phyloP scores from a whole-genome alignment of 2,797 vertebrate genomes.

The Setipinna tenuifilis region DNA sequence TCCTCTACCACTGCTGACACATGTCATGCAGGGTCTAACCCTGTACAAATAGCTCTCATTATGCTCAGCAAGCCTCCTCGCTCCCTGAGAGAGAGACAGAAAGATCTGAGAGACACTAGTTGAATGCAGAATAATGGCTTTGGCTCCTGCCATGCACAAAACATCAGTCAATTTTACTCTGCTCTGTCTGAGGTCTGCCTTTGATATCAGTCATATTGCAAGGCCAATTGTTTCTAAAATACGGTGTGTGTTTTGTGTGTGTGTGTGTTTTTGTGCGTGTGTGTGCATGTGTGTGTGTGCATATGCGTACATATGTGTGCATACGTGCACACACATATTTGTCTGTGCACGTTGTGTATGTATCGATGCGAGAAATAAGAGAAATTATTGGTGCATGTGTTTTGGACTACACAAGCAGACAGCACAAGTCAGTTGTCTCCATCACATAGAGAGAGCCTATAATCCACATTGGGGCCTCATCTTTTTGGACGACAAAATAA shows the following conservation, averaged over 20 bases:
- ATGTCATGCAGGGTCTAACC: not conserved
- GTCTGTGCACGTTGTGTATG: not conserved
- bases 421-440: constrained; percentile 17
- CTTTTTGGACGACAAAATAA: constrained; percentile 41
- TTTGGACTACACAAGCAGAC: constrained; percentile 25
- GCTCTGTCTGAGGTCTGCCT: constrained; percentile 25
- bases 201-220: constrained; percentile 36
- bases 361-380: not conserved
- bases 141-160: constrained; percentile 12
- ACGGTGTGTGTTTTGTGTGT: constrained; percentile 1
- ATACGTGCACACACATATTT: not conserved
- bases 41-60: not conserved
- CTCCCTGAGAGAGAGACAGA: not conserved
- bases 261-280: constrained; percentile 9
- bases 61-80: not conserved
- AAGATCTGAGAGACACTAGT: constrained; percentile 4
- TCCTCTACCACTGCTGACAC: not conserved
- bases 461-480: constrained; percentile 31
- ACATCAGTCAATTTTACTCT: constrained; percentile 2
- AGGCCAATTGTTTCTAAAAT: constrained; percentile 34
- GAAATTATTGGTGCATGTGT: constrained; percentile 19
- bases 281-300: constrained; percentile 15
- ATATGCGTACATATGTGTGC: not conserved
- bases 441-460: constrained; percentile 14
- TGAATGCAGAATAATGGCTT: constrained; percentile 43